Conservation (phyloP, 2,888 invertebrate species). For the Ceratothoa steindachneri region DNA sequence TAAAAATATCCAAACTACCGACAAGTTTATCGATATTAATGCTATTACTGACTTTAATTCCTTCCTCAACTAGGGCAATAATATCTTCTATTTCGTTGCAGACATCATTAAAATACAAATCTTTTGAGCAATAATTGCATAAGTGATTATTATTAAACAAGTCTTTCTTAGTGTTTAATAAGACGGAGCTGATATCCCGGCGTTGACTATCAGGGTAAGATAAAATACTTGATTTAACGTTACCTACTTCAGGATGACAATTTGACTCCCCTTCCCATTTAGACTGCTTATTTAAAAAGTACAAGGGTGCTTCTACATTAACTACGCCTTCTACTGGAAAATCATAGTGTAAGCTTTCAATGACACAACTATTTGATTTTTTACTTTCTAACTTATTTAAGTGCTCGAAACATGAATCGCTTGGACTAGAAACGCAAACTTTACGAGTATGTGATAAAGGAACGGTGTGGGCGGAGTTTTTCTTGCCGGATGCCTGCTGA, state of each 20-base stretch:
- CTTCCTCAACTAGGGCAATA: slow-evolving; percentile 3
- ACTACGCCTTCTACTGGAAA: not conserved
- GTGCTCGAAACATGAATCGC: too few species aligned
- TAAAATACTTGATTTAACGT: not conserved
- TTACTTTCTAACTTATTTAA: too few species aligned
- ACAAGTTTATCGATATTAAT: not conserved
- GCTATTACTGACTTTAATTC: not conserved
- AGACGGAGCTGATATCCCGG: not conserved
- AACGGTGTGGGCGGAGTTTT: not conserved
- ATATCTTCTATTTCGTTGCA: not conserved
- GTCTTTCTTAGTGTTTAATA: not conserved
- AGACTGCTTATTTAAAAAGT: not conserved
- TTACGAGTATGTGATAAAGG: not conserved
- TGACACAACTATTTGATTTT: not conserved
- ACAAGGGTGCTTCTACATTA: not conserved
- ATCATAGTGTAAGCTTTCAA: not conserved
- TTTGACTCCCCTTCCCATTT: not conserved
- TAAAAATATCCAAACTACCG: not conserved
- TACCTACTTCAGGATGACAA: not conserved
- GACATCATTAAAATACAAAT: slow-evolving; percentile 2
- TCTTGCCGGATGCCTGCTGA: not conserved
- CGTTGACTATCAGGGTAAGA: not conserved
- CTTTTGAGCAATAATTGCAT: not conserved
- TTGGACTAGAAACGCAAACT: not conserved
- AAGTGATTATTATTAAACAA: not conserved